These are phyloP conservation scores for Mustela lutreola DNA, from an alignment of 2,113 vertebrate species.

Conservation along the genomic window DNA sequence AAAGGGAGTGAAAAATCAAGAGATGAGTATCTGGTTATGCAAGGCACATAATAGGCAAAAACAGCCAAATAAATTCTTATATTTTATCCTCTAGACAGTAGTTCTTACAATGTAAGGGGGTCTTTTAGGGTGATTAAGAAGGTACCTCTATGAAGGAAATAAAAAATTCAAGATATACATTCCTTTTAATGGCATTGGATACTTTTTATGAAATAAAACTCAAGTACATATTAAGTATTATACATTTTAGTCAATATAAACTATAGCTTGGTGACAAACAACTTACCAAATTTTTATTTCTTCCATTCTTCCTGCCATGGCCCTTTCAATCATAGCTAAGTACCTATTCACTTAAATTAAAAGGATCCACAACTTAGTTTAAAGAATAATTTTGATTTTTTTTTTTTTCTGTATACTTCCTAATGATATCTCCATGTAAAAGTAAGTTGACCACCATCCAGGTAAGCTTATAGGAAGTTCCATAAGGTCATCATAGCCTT, in stretches of 20 bases:
- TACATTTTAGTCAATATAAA: background rate
- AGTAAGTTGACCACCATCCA: background rate
- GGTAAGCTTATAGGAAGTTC: background rate
- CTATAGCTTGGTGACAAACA: background rate
- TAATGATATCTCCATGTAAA: background rate
- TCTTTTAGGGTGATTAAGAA: background rate
- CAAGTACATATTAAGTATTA: background rate
- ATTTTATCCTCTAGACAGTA: background rate
- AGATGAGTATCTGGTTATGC: accelerated
- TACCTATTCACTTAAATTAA: background rate
- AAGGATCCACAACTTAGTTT: background rate
- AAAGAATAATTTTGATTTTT: background rate
- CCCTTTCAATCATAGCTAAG: background rate
- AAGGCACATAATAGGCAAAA: background rate
- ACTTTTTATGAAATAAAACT: background rate
- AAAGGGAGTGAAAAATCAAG: background rate
- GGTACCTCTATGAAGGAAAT: background rate
- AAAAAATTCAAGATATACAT: background rate
- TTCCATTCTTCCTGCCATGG: background rate
- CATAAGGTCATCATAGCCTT: background rate
- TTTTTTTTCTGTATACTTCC: background rate
- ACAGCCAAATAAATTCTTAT: background rate
- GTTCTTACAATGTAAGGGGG: background rate
- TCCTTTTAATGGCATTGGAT: background rate
- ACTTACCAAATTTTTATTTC: background rate